Percentiles rank a stretch among this genome's conserved stretches.
Evolutionary conservation across 2,113 vertebrate species (phyloP).

Genomic region (Passer domesticus): DNA sequence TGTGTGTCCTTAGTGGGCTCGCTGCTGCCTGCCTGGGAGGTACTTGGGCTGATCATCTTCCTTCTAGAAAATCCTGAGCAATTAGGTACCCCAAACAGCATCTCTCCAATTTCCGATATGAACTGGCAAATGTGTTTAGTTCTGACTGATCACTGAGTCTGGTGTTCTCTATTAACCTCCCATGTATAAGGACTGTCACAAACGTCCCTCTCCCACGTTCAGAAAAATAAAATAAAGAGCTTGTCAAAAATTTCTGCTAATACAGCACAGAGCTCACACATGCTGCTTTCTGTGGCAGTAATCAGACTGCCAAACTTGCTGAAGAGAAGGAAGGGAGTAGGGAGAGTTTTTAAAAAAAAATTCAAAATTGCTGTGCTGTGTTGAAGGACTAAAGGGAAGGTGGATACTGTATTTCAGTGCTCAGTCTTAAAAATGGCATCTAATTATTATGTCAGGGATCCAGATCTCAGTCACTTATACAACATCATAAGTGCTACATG

Average conservation of each 20-base stretch:
- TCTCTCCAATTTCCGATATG: not conserved
- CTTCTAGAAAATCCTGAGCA: slow-evolving; percentile 40
- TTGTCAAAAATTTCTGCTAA: slow-evolving; percentile 5
- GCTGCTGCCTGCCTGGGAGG: slow-evolving; percentile 57
- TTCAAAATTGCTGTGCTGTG: not conserved
- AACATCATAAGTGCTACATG: not conserved
- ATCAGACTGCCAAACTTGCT: slow-evolving; percentile 1
- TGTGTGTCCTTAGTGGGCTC: slow-evolving; percentile 37
- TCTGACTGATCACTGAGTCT: slow-evolving; percentile 10
- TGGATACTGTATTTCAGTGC: not conserved
- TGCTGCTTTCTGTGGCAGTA: not conserved
- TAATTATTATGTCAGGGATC: not conserved
- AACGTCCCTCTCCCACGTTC: not conserved
- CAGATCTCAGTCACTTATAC: not conserved
- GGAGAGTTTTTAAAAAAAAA: not conserved
- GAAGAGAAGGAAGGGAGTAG: not conserved
- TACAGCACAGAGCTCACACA: not conserved
- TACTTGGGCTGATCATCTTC: slow-evolving; percentile 39
- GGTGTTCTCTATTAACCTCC: not conserved
- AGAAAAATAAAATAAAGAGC: slow-evolving; percentile 28
- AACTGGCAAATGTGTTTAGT: slow-evolving; percentile 35
- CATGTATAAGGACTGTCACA: not conserved
- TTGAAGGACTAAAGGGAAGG: not conserved
- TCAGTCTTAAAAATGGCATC: not conserved
- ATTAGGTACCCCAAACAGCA: slow-evolving; percentile 58